Conservation (phyloP, 2,113 vertebrate species). For the Rallus limicola region DNA sequence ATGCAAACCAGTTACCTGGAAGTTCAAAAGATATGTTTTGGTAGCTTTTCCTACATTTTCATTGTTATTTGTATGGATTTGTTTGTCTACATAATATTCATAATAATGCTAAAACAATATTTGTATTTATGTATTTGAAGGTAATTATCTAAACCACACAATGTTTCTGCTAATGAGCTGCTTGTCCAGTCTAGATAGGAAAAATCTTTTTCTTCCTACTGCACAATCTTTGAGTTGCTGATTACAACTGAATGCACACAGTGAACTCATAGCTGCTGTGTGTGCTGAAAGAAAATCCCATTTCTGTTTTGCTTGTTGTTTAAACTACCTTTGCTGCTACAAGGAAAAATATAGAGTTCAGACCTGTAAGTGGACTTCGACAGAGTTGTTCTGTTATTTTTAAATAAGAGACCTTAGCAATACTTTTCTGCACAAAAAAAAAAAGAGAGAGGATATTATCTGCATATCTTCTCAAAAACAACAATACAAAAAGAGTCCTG, state of each 20-base stretch:
- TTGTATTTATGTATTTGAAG: background rate
- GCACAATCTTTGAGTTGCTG: background rate
- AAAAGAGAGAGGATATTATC: background rate
- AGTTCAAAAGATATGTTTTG: background rate
- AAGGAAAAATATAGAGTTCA: background rate
- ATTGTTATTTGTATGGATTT: background rate
- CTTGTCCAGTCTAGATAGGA: background rate
- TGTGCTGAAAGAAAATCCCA: background rate
- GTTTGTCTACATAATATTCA: background rate
- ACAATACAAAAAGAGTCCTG: background rate
- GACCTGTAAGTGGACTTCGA: background rate
- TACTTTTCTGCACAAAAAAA: background rate
- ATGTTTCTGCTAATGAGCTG: background rate
- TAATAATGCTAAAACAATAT: background rate
- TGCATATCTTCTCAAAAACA: background rate
- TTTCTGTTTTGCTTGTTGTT: background rate
- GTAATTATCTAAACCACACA: background rate
- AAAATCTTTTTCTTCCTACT: background rate
- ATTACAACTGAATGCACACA: background rate
- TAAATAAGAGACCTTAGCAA: background rate
- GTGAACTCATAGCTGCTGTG: background rate
- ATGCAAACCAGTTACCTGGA: background rate
- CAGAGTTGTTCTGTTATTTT: background rate
- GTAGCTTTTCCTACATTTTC: background rate
- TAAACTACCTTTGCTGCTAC: background rate